A percentile compares a stretch with the other conserved stretches of the same genome.
phyloP scores from a whole-genome alignment of 2,888 invertebrate species.

The Cephus pulcher region DNA sequence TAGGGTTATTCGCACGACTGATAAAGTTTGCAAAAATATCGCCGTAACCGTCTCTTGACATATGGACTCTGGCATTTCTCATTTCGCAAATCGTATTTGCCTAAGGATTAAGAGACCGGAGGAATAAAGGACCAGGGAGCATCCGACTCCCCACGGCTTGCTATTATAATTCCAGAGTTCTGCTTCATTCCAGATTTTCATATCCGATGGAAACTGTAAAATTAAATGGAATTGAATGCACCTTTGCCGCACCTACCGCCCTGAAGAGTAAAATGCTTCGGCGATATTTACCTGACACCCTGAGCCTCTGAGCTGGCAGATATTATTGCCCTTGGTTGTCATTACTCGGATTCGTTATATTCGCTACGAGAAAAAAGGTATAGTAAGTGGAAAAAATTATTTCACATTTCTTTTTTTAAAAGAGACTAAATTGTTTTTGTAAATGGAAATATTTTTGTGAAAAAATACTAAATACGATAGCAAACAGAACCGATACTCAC shows the following conservation, averaged over 20 bases:
- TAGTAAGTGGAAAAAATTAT: too few species aligned
- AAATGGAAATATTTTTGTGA: too few species aligned
- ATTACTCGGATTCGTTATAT: too few species aligned
- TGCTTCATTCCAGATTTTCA: not conserved
- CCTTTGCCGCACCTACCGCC: not conserved
- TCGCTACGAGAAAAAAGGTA: too few species aligned
- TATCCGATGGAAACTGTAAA: not conserved
- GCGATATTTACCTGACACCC: not conserved
- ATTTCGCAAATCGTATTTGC: not conserved
- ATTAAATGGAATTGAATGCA: not conserved
- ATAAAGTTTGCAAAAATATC: not conserved
- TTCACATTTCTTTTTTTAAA: too few species aligned
- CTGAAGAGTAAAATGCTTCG: not conserved
- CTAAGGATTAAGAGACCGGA: not conserved
- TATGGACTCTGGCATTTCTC: not conserved
- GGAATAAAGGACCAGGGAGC: not conserved
- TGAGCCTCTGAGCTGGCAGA: too few species aligned
- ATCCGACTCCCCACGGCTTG: not conserved
- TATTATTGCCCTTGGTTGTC: too few species aligned
- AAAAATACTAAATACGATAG: too few species aligned
- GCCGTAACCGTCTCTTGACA: not conserved
- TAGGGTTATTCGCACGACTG: too few species aligned
- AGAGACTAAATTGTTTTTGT: too few species aligned
- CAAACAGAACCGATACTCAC: too few species aligned
- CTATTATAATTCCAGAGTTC: not conserved